Evolutionary conservation across 2,797 vertebrate genomes (phyloP).

Genomic region (Triplophysa bombifrons): DNA sequence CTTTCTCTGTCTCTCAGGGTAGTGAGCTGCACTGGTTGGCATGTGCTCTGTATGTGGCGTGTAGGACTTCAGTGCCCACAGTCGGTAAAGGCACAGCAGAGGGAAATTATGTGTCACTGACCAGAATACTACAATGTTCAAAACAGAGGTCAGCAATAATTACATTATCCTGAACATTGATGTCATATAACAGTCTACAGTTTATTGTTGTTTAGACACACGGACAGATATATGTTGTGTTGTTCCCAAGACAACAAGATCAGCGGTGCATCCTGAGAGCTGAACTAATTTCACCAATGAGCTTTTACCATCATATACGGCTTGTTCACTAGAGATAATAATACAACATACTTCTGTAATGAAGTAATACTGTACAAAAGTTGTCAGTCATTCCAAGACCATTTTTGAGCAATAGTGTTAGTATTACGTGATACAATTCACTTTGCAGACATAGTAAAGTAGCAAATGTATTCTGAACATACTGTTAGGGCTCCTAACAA

Average conservation of each 20-base stretch:
- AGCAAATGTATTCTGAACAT: no score
- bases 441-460: no score
- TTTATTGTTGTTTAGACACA: not conserved
- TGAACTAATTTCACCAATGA: not conserved
- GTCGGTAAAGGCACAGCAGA: slow-evolving; percentile 87
- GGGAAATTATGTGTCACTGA: slow-evolving; percentile 94
- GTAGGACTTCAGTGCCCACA: slow-evolving; percentile 88
- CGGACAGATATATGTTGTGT: not conserved
- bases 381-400: no score
- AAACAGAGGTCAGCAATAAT: slow-evolving; percentile 83
- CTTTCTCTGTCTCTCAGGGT: slow-evolving; percentile 74
- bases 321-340: no score
- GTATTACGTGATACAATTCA: no score
- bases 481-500: not conserved
- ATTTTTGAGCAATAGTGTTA: no score
- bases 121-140: slow-evolving; percentile 87
- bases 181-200: not conserved
- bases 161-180: not conserved
- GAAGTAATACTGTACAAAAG: no score
- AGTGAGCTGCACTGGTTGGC: slow-evolving; percentile 93
- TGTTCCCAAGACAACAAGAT: slow-evolving; percentile 20
- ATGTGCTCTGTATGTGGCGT: slow-evolving; percentile 92
- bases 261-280: slow-evolving; percentile 3
- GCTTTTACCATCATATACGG: not conserved
- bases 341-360: no score